Evolutionary conservation across 2,113 vertebrate species (phyloP).

Genomic region (Bos javanicus): DNA sequence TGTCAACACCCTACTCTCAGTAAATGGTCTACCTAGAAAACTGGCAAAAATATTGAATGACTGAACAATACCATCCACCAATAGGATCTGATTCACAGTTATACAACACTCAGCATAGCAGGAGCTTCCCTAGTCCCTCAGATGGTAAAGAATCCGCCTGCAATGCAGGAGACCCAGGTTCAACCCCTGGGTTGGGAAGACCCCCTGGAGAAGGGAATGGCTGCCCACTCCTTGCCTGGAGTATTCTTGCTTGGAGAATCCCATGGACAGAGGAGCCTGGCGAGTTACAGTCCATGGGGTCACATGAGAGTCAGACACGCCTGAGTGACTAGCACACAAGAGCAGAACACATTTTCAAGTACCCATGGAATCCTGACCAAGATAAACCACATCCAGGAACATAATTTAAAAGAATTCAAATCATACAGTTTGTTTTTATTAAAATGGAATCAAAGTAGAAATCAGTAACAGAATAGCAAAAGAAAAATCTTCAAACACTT

Average conservation of each 20-base stretch:
- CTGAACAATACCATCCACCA: background rate
- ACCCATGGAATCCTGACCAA: background rate
- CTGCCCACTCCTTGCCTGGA: background rate
- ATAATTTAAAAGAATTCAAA: background rate
- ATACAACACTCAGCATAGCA: background rate
- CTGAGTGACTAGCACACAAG: background rate
- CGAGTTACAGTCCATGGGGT: background rate
- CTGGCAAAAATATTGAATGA: background rate
- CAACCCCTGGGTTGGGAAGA: background rate
- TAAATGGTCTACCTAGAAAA: background rate
- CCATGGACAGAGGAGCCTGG: background rate
- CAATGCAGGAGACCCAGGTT: background rate
- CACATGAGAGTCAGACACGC: background rate
- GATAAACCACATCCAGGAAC: background rate
- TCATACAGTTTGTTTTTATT: background rate
- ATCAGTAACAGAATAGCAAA: background rate
- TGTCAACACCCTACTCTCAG: background rate
- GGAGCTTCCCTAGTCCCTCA: background rate
- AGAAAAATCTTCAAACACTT: background rate
- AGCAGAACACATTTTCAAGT: background rate
- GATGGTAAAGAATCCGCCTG: background rate
- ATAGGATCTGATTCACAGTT: background rate
- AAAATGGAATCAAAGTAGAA: background rate
- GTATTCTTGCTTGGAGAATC: background rate
- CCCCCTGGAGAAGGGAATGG: background rate